Base-by-base conservation (phyloP, 2,113 vertebrate species). In the Apodemus speciosus region DNA sequence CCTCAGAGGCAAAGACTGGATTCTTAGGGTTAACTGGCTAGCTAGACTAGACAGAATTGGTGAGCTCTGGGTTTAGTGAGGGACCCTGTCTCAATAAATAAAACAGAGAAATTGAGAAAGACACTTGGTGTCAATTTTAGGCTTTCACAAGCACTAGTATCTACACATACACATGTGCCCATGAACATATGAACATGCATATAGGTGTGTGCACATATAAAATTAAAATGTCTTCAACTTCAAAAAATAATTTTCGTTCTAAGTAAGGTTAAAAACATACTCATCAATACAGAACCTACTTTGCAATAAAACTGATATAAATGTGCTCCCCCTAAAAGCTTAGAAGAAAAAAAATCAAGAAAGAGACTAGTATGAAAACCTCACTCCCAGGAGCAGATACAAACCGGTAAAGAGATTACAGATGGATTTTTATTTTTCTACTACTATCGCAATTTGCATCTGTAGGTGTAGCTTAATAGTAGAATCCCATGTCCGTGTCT, bases 251-350 rank as follows among this genome's bases (percentile, higher is more conserved):
- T 40, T 23, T 89, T 35, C 58, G 49, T 58, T 32, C 64, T 46
- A 64, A 64, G 25, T 79, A 91, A 94, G 58, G n/a, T 35, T 94
- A 90, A 90, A 88, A 84, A 66, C 30, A 88, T 53, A 53, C 14
- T 75, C 16, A 88, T 72, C 58, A 88, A 80, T 35, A 69, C 1
- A 83, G n/a, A n/a, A 91, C 56, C 27, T 85, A 90, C 16, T 86
- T 46, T 75, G 27, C 27, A 94, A 91, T 72, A 90, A 90, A 94
- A 80, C 72, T 77, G 68, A 35, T 76, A 49, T 87, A 87, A 84
- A 77, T 58, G 18, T 23, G 62, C 51, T 91, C 69, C 89, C 49
- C 30, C 81, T 79, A 23, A 88, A 83, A 94, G 53, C 7, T 21
- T 68, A 68, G 53, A 58, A 83, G 69, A 20, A 79, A 32, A 43